phyloP scores from a whole-genome alignment of 2,797 vertebrate species.

The Acipenser ruthenus region DNA sequence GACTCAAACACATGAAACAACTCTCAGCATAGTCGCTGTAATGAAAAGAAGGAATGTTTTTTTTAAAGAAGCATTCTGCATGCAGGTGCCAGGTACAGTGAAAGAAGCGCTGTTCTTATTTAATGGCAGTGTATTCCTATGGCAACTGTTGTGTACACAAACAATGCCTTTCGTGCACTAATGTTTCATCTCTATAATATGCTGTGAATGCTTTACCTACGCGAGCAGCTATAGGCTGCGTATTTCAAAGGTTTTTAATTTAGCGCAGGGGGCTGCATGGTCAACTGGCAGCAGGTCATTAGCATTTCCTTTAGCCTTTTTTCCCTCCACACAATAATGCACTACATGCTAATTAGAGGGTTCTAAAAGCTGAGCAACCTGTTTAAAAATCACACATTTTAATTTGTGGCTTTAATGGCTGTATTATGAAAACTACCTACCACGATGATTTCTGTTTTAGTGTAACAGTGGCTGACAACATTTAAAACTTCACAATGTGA shows the following conservation, averaged over 20 bases:
- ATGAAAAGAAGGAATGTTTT: background rate
- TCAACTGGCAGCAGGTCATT: slow-evolving; percentile 65
- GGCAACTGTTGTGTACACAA: background rate
- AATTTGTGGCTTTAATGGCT: slow-evolving; percentile 69
- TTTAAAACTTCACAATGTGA: slow-evolving; percentile 65
- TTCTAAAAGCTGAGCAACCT: slow-evolving; percentile 68
- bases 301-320: slow-evolving; percentile 56
- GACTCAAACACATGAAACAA: too few species aligned
- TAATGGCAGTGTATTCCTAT: background rate
- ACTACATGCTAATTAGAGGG: slow-evolving; percentile 64
- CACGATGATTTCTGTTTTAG: slow-evolving; percentile 29
- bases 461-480: slow-evolving; percentile 63
- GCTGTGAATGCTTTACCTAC: background rate
- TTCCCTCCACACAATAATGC: slow-evolving; percentile 52
- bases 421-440: slow-evolving; percentile 62
- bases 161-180: background rate
- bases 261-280: slow-evolving; percentile 46
- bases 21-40: too few species aligned
- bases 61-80: slow-evolving; percentile 2
- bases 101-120: background rate
- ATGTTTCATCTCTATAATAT: background rate
- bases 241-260: slow-evolving; percentile 42
- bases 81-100: background rate
- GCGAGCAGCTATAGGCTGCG: slow-evolving; percentile 1
- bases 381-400: slow-evolving; percentile 69